Base-by-base conservation (phyloP, 2,888 invertebrate species). In the Gastrophysa polygoni region DNA sequence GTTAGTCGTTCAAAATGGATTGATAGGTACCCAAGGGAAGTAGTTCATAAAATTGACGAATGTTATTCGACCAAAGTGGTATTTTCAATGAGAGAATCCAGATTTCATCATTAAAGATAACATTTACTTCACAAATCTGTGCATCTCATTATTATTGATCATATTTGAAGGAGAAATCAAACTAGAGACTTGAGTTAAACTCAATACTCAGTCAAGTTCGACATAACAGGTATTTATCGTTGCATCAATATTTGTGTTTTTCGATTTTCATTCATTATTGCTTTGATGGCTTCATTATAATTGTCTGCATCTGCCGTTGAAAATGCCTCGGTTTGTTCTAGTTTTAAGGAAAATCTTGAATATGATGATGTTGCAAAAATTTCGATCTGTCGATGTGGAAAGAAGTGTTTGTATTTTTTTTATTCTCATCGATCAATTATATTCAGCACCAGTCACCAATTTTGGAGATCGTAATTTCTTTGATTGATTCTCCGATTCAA, bases 391-490 rank as follows among this genome's bases (percentile, higher is more conserved):
- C 28, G 8, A 28, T 28, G 28, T 28, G 8, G 28, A 28, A 28
- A 8, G 28, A 28, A 28, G 8, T 28, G 28, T 28, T 28, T 8
- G 28, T 6, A 28, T 8, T 11, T 44, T 56, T 56, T 2, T n/a
- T 44, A 8, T 11, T 28, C 11, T 56, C n/a, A 44, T 44, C 38
- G 1, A 18, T 14, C 5, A 44, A 16, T 24, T 44, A 44, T 17
- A 44, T 44, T 56, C n/a, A n/a, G n/a, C n/a, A n/a, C n/a, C 43
- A 56, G 16, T 56, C 44, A 11, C 17, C 17, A 14, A 28, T 28
- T 4, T 20, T 21, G 29, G 8, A 28, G 46, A 17, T 46, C 46
- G 16, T 46, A 46, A 46, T 46, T 43, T 0, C 21, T 46, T 46
- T 8, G 46, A 46, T 16, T 28, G 28, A 28, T 6, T 28, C 8